Evolutionary conservation across 2,113 vertebrate genomes (phyloP).

Genomic region (Pseudorhombus dupliciocellatus): DNA sequence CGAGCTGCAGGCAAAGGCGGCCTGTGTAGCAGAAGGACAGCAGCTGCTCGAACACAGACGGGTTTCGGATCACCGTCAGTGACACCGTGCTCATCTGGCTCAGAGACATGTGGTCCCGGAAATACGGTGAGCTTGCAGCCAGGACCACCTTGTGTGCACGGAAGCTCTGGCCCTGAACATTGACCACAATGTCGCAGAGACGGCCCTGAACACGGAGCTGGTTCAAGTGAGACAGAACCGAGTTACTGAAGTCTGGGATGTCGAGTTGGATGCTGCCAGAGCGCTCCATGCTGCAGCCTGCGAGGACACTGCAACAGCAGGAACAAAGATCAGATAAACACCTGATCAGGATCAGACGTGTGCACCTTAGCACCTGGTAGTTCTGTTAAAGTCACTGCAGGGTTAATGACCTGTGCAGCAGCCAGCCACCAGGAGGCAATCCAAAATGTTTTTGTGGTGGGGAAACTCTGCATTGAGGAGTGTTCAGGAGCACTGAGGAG

Average conservation of each 20-base stretch:
- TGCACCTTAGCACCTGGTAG: too few species aligned
- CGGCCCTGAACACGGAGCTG: conserved; percentile 97
- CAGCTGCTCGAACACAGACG: conserved; percentile 95
- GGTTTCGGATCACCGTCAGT: conserved; percentile 95
- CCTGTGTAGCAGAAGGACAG: conserved; percentile 98
- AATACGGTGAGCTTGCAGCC: conserved; percentile 98
- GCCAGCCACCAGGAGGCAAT: too few species aligned
- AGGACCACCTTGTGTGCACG: conserved; percentile 97
- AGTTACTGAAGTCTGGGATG: conserved; percentile 98
- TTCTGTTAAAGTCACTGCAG: background rate
- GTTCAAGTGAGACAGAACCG: conserved; percentile 95
- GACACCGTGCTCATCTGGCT: conserved; percentile 98
- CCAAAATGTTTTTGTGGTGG: too few species aligned
- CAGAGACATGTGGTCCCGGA: conserved; percentile 99
- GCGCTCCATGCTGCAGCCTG: conserved; percentile 89
- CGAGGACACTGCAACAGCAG: conserved; percentile 3
- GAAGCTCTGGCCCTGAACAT: conserved; percentile 96
- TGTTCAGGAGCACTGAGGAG: too few species aligned
- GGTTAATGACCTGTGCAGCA: too few species aligned
- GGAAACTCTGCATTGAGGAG: too few species aligned
- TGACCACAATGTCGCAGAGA: conserved; percentile 97
- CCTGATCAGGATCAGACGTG: background rate
- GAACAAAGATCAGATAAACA: background rate
- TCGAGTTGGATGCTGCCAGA: conserved; percentile 96
- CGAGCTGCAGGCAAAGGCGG: conserved; percentile 92